Base-by-base conservation (phyloP, 2,888 invertebrate species). In the Coleophora deauratella region DNA sequence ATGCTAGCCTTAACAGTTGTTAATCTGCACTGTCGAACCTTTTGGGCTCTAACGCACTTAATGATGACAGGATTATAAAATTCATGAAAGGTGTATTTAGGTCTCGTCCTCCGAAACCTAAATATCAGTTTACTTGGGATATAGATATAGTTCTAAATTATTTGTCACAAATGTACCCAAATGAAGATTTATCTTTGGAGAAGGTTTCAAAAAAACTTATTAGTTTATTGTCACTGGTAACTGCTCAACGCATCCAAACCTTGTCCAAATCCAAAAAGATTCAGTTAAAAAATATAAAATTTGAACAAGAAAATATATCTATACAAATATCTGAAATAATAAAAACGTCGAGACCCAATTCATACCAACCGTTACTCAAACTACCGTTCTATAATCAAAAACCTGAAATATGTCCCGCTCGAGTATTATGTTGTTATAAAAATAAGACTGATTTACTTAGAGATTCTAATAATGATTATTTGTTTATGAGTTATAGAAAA, bases 101-200 rank as follows among this genome's bases (percentile, higher is more conserved):
- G 10, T 9, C 21, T 9, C 3, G 1, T 31, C 40, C 39, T 2
- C 8, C 39, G 6, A 12, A 27, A 9, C 41, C 43, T 3, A 36
- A 14, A 9, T 43, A 43, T 11, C 36, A 35, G n/a, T 9, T 36
- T 0, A 46, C 43, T 7, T 46, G 46, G 46, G 39, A 46, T 11
- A 27, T 36, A 8, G 4, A 28, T 6, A 11, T 31, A 14, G 41
- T 46, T 8, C 11, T 46, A 14, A 21, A 40, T 11, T 12, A n/a
- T n/a, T 30, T 46, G 14, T 33, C n/a, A n/a, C 13, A 14, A 2
- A 21, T 11, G 14, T 40, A 37, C 21, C 42, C 42, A 11, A 42
- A 42, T 34, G 27, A 38, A n/a, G 1, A 35, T 8, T 9, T 42
- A 3, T 9, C 21, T 2, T 9, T 47, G 4, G 42, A 44, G 30